Evolutionary conservation across 1,140 invertebrate genomes (phyloP), one percentile per base, ranked within the genome.

Genomic region (Zaprionus gabonicus): DNA sequence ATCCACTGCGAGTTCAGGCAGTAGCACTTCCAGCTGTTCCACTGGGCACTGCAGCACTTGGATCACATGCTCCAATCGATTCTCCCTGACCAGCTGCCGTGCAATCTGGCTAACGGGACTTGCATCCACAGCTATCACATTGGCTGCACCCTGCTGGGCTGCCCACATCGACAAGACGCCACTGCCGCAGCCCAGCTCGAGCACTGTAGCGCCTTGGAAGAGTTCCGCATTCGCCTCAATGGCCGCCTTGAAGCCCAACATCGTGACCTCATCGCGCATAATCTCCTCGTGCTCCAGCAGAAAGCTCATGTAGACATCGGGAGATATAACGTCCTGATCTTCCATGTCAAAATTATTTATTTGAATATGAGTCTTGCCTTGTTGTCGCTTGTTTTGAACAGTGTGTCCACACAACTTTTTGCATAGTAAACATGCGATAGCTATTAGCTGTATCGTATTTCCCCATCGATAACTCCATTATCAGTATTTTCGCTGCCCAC

Each of bases 161-260:
- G 49, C 71, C 78, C 71, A 70, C 55, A 78, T 13, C 4, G 78
- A 74, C 0, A 80, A 13, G 2, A 78, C 2, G 1, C 20, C 76
- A 36, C 66, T 80, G 34, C 78, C 78, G 38, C 78, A 80, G 44
- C 62, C 57, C 23, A 80, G 36, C 36, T 78, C 78, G 1, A 80
- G 66, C 3, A 80, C 78, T 2, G 36, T 49, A 46, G 78, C 75
- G 5, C 34, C 57, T 1, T 34, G 31, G 17, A 80, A 78, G 27
- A 74, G 41, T 2, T 66, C 4, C 0, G n/a, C 36, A n/a, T 80
- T 74, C 0, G 49, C 44, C 41, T 58, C 65, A 6, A 80, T 75
- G 2, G 78, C 78, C 7, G 25, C 34, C 9, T 63, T 70, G 10
- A 75, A 80, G 27, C 51, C 57, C 41, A 53, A 20, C 76, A 80